Conservation (phyloP, 2,888 invertebrate genomes). For the Pterostichus niger region DNA sequence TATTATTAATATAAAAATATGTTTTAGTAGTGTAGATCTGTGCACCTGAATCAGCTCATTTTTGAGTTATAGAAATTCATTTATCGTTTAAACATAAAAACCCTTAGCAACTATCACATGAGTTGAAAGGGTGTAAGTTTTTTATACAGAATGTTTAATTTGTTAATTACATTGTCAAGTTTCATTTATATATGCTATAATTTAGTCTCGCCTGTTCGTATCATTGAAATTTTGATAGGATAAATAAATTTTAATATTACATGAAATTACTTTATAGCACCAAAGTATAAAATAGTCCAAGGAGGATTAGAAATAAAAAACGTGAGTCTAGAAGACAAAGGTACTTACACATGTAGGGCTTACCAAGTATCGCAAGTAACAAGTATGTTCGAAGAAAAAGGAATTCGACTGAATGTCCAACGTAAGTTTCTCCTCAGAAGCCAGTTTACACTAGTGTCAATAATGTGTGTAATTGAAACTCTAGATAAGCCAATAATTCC, state of each 20-base stretch:
- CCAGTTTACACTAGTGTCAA: slow-evolving; percentile 14
- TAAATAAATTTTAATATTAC: too few species aligned
- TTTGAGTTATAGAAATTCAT: too few species aligned
- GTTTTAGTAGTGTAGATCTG: too few species aligned
- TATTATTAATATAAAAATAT: too few species aligned
- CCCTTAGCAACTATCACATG: too few species aligned
- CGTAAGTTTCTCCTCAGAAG: slow-evolving; percentile 76
- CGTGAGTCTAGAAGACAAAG: slow-evolving; percentile 78
- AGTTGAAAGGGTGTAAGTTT: too few species aligned
- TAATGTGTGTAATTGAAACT: neutral
- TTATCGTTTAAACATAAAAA: too few species aligned
- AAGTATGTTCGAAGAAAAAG: slow-evolving; percentile 78
- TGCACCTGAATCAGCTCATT: too few species aligned
- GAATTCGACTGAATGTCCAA: slow-evolving; percentile 79
- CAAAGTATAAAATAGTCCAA: slow-evolving; percentile 76
- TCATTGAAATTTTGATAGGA: neutral
- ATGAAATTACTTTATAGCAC: slow-evolving; percentile 36
- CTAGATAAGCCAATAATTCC: slow-evolving; percentile 69
- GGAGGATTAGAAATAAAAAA: slow-evolving; percentile 78
- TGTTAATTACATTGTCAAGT: too few species aligned
- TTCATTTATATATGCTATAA: neutral
- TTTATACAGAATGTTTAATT: too few species aligned
- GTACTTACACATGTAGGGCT: slow-evolving; percentile 79
- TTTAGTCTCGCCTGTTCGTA: neutral
- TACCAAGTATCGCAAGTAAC: slow-evolving; percentile 76